Base-by-base conservation (phyloP, 2,797 vertebrate species). In the Chaetophractus vellerosus region DNA sequence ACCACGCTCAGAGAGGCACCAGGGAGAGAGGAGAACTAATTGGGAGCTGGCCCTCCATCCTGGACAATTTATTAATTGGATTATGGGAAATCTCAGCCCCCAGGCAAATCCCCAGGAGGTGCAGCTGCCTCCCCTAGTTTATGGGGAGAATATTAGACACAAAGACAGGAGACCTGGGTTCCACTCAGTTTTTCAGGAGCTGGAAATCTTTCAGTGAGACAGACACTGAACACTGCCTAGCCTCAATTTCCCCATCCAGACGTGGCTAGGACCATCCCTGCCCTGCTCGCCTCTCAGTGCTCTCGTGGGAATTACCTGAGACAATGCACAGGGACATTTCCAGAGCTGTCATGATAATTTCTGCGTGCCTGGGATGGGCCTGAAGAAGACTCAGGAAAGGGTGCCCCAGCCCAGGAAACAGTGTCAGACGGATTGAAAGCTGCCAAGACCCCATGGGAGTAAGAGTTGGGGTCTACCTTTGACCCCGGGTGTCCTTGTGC, bases 11-110 rank as follows among this genome's bases (percentile, higher is more conserved):
- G 71, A 90, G 95, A 97, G 98, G 86, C 97, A 96, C 97, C 76
- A 74, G 9, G 96, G 98, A 90, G 95, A 96, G 69, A 81, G 84
- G 87, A 96, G 96, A 98, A 96, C 97, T 98, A 98, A 98, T 98
- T 98, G 94, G 98, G 94, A 97, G 92, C 97, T 96, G 98, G 98
- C 95, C 96, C 95, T 97, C 97, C 95, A 96, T 96, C 92, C 92
- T 87, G 95, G 96, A 95, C 94, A 68, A 94, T 93, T 97, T 97
- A 95, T 96, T 98, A 98, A 98, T 98, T 98, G 97, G 96, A 98
- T 97, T 98, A 98, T 97, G 96, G 97, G 96, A 97, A 92, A 92
- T 97, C 96, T 94, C 94, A 91, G 94, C 90, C 96, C 95, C 83
- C 92, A 94, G 96, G 96, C 96, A 97, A 94, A 97, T 98, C 97